Conservation (phyloP, 2,113 vertebrate species). For the Maccullochella peelii region DNA sequence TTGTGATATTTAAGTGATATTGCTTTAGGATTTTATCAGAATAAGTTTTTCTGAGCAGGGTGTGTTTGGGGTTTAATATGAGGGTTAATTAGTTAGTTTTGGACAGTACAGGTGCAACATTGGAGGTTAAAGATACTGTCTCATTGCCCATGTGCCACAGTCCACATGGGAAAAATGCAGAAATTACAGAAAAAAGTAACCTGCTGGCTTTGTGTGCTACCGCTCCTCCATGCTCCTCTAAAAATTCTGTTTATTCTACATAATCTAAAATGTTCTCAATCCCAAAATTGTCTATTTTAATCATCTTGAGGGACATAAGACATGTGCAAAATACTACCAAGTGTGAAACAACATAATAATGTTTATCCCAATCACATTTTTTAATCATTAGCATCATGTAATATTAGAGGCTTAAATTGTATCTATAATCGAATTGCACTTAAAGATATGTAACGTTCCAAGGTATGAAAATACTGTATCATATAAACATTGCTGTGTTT, state of each 20-base stretch:
- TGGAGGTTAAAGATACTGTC: not conserved
- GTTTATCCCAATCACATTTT: not conserved
- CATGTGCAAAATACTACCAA: not conserved
- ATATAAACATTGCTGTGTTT: slow-evolving; percentile 16
- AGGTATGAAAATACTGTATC: not conserved
- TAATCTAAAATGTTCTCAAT: not conserved
- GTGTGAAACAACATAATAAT: not conserved
- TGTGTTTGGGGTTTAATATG: slow-evolving; percentile 4
- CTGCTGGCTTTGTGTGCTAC: not conserved
- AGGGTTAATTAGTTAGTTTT: not conserved
- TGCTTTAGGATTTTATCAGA: not conserved
- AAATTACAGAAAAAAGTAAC: not conserved
- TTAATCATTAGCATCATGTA: not conserved
- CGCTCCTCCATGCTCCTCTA: not conserved
- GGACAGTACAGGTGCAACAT: not conserved
- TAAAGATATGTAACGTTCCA: not conserved
- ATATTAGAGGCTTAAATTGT: not conserved
- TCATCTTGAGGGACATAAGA: not conserved
- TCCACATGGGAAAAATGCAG: not conserved
- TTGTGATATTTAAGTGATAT: not conserved
- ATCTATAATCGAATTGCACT: not conserved
- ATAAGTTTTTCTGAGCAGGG: slow-evolving; percentile 9
- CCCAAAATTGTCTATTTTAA: not conserved
- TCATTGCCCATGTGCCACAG: not conserved
- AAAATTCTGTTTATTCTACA: not conserved